Evolutionary conservation across 2,113 vertebrate genomes (phyloP).

Genomic region (Anarhynchus alexandrinus): DNA sequence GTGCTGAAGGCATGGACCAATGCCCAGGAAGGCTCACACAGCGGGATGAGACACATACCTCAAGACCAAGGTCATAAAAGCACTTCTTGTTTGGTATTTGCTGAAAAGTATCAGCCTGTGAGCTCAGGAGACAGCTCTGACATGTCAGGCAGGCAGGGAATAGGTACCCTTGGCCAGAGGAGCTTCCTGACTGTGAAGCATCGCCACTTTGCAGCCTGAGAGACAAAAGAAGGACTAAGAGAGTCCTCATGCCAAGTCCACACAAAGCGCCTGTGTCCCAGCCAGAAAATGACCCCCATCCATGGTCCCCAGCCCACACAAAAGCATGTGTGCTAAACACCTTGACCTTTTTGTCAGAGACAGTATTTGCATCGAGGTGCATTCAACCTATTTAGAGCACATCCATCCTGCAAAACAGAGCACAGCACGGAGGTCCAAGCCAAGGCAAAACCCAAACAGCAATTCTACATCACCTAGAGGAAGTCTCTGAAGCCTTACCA

Average conservation of each 20-base stretch:
- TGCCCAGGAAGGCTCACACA: background rate
- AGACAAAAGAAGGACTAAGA: background rate
- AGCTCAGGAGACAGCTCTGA: background rate
- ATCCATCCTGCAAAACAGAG: background rate
- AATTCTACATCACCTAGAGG: background rate
- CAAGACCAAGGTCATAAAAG: background rate
- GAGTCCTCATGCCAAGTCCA: background rate
- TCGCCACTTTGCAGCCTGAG: background rate
- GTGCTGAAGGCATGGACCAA: background rate
- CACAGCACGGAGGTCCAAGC: background rate
- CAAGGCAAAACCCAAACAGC: background rate
- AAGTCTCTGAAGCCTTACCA: background rate
- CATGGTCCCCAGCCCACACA: no score
- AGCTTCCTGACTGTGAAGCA: background rate
- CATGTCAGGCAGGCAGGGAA: background rate
- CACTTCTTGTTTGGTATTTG: background rate
- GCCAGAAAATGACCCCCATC: rapidly evolving
- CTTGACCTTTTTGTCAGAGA: background rate
- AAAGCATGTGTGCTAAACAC: background rate
- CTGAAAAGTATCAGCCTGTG: background rate
- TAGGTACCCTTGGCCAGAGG: background rate
- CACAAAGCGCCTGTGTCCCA: background rate
- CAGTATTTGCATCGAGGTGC: background rate
- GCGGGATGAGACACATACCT: background rate
- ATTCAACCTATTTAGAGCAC: background rate